phyloP scores from a whole-genome alignment of 2,113 vertebrate species.

The Brachyistius frenatus region DNA sequence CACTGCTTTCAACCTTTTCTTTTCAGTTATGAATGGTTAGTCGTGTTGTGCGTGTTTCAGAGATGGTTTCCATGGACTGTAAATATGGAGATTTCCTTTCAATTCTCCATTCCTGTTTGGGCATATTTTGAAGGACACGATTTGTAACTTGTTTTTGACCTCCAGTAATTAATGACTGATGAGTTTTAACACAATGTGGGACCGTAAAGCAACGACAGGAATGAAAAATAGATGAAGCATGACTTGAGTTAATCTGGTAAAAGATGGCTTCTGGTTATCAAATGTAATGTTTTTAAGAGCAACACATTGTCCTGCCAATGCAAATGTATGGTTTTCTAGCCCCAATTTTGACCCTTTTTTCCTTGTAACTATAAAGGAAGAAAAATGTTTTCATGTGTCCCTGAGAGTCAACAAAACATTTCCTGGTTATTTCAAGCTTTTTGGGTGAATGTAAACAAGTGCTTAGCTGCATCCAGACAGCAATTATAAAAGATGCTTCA shows the following conservation, averaged over 20 bases:
- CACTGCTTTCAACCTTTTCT: conserved; percentile 6
- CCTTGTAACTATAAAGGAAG: conserved; percentile 48
- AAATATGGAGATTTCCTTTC: conserved; percentile 4
- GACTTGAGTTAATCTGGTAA: background rate
- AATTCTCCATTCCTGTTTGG: conserved; percentile 1
- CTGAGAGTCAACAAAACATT: background rate
- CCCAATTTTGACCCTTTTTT: background rate
- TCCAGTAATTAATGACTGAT: background rate
- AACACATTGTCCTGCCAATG: conserved; percentile 3
- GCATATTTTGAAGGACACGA: conserved; percentile 9
- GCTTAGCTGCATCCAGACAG: too few species aligned
- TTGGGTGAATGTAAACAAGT: too few species aligned
- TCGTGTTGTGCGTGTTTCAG: background rate
- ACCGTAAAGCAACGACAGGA: background rate
- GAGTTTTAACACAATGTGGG: conserved; percentile 37
- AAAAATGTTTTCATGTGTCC: background rate
- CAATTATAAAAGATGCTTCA: too few species aligned
- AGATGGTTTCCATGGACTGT: conserved; percentile 3
- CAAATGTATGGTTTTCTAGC: conserved; percentile 1
- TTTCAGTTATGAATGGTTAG: conserved; percentile 12
- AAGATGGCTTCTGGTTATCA: background rate
- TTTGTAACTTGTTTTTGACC: conserved; percentile 1
- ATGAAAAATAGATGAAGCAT: background rate
- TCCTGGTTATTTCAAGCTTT: background rate
- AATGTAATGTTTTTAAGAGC: conserved; percentile 2